Conservation (phyloP, 1,140 invertebrate genomes). For the Tribolium castaneum region DNA sequence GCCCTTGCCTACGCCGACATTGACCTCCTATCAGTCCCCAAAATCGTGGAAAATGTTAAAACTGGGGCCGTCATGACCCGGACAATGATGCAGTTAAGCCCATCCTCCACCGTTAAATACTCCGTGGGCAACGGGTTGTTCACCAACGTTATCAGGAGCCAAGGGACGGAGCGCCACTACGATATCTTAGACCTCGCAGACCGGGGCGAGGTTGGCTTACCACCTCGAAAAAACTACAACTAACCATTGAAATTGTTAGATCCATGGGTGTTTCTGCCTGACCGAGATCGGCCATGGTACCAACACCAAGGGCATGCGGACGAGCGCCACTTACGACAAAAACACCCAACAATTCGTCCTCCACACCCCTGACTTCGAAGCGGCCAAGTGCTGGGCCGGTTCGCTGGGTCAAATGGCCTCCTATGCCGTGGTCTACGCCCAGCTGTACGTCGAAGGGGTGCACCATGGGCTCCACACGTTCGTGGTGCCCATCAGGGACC, state of each 20-base stretch:
- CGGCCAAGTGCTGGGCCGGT: conserved; percentile 95
- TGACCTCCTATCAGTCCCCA: not conserved
- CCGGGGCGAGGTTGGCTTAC: conserved; percentile 73
- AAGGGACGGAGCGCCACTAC: conserved; percentile 81
- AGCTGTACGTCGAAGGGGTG: conserved; percentile 79
- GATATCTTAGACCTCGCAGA: conserved; percentile 76
- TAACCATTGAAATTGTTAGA: conserved; percentile 62
- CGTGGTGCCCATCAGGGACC: conserved; percentile 84
- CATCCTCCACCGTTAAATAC: conserved; percentile 48
- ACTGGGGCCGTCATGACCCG: conserved; percentile 63
- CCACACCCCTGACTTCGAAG: conserved; percentile 92
- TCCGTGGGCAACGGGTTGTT: conserved; percentile 65
- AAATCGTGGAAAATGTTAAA: conserved; percentile 37
- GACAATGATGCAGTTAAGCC: conserved; percentile 42
- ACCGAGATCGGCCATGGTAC: conserved; percentile 97
- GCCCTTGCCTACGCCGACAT: conserved; percentile 69
- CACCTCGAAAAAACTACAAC: not conserved
- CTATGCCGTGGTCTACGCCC: conserved; percentile 89
- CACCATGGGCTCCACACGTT: conserved; percentile 90
- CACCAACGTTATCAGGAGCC: conserved; percentile 72
- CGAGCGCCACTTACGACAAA: conserved; percentile 89
- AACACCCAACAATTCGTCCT: conserved; percentile 83
- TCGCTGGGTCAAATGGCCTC: conserved; percentile 89
- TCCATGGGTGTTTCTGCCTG: conserved; percentile 86
- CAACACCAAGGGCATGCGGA: conserved; percentile 91